Percentiles rank a stretch among this genome's conserved stretches.
phyloP scores from a whole-genome alignment of 1,140 invertebrate genomes.

The Philotrypesis tridentata region DNA sequence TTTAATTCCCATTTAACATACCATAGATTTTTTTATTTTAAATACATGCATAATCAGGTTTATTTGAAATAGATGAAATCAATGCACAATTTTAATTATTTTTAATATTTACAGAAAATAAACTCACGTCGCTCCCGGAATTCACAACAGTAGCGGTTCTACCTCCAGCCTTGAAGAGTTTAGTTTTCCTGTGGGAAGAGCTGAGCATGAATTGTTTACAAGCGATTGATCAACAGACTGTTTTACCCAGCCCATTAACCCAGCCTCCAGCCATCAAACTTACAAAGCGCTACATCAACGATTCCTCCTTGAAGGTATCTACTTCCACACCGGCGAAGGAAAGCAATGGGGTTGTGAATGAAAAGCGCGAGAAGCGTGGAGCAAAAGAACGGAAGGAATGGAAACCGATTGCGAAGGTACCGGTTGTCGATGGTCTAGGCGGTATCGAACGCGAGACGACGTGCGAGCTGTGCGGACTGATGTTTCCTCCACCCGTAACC shows the following conservation, averaged over 20 bases:
- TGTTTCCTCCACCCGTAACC: constrained; percentile 87
- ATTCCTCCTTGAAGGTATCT: constrained; percentile 59
- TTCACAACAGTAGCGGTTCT: constrained; percentile 81
- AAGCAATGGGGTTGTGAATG: constrained; percentile 60
- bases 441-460: constrained; percentile 75
- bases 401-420: constrained; percentile 62
- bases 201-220: constrained; percentile 82
- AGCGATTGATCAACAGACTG: constrained; percentile 78
- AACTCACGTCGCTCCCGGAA: constrained; percentile 64
- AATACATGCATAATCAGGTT: too few species aligned
- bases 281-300: constrained; percentile 63
- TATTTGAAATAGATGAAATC: too few species aligned
- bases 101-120: constrained; percentile 33
- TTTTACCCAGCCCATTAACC: constrained; percentile 70
- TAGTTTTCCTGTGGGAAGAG: constrained; percentile 92
- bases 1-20: too few species aligned
- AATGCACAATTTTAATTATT: too few species aligned
- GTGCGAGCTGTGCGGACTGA: constrained; percentile 91
- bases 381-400: constrained; percentile 78
- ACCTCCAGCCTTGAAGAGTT: constrained; percentile 88
- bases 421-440: constrained; percentile 51
- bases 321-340: constrained; percentile 63
- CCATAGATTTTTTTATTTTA: too few species aligned
- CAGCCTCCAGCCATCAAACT: constrained; percentile 70
- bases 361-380: constrained; percentile 74